These are phyloP conservation scores for Diaphora mendica DNA, from an alignment of 2,888 invertebrate species.

Conservation along the genomic window DNA sequence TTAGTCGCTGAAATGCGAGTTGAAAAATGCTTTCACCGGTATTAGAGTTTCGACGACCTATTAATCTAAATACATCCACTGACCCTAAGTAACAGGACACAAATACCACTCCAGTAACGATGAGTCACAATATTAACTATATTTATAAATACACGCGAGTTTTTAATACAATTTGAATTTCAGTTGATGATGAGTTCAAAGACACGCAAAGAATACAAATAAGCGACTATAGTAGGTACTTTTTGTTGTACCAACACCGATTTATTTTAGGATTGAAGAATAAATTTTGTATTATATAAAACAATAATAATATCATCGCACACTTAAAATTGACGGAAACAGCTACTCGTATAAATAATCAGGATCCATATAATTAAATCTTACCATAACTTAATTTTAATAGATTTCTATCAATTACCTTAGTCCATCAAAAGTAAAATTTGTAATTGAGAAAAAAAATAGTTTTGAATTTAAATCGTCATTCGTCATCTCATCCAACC, in stretches of 20 bases:
- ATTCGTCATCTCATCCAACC: background rate
- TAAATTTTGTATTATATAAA: background rate
- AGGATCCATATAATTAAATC: background rate
- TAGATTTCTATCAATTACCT: background rate
- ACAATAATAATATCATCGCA: background rate
- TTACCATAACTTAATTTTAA: background rate
- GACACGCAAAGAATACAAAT: background rate
- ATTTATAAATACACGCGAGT: background rate
- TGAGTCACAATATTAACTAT: slow-evolving; percentile 21
- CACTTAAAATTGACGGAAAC: background rate
- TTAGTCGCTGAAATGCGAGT: too few species aligned
- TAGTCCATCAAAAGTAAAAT: background rate
- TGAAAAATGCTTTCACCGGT: background rate
- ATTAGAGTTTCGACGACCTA: background rate
- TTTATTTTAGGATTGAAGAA: background rate
- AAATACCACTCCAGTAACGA: slow-evolving; percentile 12
- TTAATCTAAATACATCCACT: slow-evolving; percentile 18
- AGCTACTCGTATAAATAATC: background rate
- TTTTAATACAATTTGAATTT: background rate
- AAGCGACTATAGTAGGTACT: background rate
- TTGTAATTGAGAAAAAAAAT: background rate
- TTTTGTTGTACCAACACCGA: background rate
- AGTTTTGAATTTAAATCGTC: background rate
- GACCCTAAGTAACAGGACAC: slow-evolving; percentile 26
- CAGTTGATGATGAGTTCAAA: background rate